Conservation (phyloP, 2,888 invertebrate genomes). For the Chaetoderma sp. region DNA sequence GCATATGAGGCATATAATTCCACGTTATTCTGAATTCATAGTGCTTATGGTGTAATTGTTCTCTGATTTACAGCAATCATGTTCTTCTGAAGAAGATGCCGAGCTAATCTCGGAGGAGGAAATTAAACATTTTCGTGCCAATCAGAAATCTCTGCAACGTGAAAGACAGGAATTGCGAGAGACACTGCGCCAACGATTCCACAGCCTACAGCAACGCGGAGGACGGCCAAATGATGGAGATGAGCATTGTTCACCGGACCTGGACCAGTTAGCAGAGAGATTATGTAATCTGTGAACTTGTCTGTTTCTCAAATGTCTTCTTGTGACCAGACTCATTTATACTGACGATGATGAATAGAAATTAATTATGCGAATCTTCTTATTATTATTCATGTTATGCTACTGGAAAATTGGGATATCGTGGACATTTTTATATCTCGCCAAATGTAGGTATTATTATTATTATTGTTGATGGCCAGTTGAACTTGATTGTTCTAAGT, state of each 20-base stretch:
- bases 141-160: slow-evolving; percentile 81
- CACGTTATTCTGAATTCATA: background rate
- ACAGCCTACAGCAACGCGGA: slow-evolving; percentile 50
- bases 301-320: too few species aligned
- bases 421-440: too few species aligned
- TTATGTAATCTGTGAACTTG: background rate
- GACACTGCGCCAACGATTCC: slow-evolving; percentile 85
- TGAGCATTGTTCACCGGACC: too few species aligned
- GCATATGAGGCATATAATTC: background rate
- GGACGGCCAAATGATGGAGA: too few species aligned
- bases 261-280: background rate
- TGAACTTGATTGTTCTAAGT: too few species aligned
- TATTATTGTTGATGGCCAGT: too few species aligned
- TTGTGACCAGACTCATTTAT: too few species aligned
- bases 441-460: too few species aligned
- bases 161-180: slow-evolving; percentile 86
- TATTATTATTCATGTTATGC: too few species aligned
- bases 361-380: too few species aligned
- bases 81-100: slow-evolving; percentile 79
- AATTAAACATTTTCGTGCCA: slow-evolving; percentile 86
- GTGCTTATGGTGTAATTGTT: slow-evolving; percentile 27
- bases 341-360: too few species aligned
- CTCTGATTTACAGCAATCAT: slow-evolving; percentile 72
- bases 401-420: too few species aligned
- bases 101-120: slow-evolving; percentile 84